These are phyloP conservation scores for Pandemis cinnamomeana DNA, from an alignment of 2,888 invertebrate species.

Conservation along the genomic window DNA sequence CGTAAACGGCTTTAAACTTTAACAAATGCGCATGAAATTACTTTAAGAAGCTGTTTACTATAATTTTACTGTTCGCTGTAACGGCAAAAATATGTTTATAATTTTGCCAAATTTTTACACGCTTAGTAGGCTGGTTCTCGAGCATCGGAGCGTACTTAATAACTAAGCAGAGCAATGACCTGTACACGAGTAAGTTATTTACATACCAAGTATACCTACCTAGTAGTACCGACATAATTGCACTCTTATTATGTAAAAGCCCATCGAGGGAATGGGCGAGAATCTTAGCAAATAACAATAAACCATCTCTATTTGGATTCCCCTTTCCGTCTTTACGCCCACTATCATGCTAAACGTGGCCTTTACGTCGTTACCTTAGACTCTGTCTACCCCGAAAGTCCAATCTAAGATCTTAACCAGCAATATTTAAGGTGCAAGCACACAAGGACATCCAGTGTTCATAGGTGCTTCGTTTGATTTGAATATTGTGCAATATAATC, in stretches of 20 bases:
- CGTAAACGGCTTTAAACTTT: not conserved
- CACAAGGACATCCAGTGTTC: no score
- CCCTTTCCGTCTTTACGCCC: no score
- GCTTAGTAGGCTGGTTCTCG: conserved; percentile 4
- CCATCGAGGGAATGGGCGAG: no score
- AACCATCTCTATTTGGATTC: no score
- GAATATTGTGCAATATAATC: not conserved
- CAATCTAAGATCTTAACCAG: not conserved
- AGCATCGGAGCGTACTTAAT: conserved; percentile 33
- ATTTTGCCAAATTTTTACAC: conserved; percentile 18
- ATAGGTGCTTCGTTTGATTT: no score
- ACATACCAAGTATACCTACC: not conserved
- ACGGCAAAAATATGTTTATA: conserved; percentile 14
- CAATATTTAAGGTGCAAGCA: no score
- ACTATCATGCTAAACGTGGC: no score
- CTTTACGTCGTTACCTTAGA: no score
- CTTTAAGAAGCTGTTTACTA: not conserved
- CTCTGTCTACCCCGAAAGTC: not conserved
- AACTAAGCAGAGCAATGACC: conserved; percentile 33
- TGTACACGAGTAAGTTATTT: conserved; percentile 1
- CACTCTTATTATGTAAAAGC: not conserved
- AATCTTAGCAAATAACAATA: no score
- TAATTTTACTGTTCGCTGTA: conserved; percentile 6
- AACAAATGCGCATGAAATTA: not conserved
- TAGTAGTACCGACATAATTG: not conserved